Percentiles rank a stretch among this genome's conserved stretches.
Evolutionary conservation across 2,888 invertebrate genomes (phyloP).

Genomic region (Pogonocherus hispidulus): DNA sequence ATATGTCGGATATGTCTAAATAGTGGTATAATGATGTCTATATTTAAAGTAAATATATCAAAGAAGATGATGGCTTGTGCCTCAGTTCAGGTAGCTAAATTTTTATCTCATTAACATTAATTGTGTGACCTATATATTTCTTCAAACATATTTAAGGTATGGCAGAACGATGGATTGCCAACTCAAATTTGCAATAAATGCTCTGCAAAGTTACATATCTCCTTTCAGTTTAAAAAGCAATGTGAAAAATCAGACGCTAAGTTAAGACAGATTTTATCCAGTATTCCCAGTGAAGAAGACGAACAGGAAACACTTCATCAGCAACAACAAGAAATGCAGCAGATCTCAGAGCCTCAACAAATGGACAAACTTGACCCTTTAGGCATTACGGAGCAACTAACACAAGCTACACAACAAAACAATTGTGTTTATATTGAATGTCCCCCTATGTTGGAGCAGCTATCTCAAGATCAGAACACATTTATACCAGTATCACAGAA

Average conservation of each 20-base stretch:
- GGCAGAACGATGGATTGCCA: constrained; percentile 69
- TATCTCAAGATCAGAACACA: constrained; percentile 57
- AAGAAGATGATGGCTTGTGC: constrained; percentile 70
- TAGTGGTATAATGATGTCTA: constrained; percentile 67
- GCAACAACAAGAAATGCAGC: constrained; percentile 44
- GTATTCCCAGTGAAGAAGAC: constrained; percentile 34
- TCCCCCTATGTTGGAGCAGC: constrained; percentile 57
- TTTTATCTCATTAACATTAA: not conserved
- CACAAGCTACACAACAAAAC: constrained; percentile 52
- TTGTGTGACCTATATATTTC: constrained; percentile 10
- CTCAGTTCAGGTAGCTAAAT: constrained; percentile 65
- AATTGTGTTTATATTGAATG: constrained; percentile 65
- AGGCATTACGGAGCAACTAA: constrained; percentile 45
- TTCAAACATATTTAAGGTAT: constrained; percentile 60
- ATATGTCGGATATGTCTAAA: constrained; percentile 68
- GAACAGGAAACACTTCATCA: constrained; percentile 7
- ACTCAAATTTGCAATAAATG: constrained; percentile 69
- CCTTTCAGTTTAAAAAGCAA: constrained; percentile 69
- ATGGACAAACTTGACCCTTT: constrained; percentile 33
- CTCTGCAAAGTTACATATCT: constrained; percentile 67
- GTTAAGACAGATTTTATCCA: constrained; percentile 63
- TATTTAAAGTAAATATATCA: constrained; percentile 69
- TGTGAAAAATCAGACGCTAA: constrained; percentile 69
- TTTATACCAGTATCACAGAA: constrained; percentile 51
- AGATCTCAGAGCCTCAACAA: constrained; percentile 42